These are phyloP conservation scores for Hesperophylax magnus DNA, from an alignment of 1,140 invertebrate species.

Conservation along the genomic window DNA sequence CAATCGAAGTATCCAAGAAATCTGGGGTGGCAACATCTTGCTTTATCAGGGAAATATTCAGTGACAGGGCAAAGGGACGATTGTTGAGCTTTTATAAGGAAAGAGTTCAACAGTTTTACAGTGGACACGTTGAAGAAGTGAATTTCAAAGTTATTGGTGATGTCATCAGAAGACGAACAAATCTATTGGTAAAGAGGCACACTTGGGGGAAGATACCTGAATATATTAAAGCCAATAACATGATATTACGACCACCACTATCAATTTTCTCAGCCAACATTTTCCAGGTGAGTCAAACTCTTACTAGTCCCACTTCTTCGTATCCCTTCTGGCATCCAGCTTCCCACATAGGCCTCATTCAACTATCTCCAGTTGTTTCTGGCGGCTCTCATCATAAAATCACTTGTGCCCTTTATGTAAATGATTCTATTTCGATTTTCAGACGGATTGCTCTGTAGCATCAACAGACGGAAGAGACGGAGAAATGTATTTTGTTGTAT, in stretches of 20 bases:
- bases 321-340: too few relatives aligned
- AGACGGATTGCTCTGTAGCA: conserved; percentile 82
- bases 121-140: conserved; percentile 86
- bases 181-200: conserved; percentile 83
- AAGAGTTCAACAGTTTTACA: conserved; percentile 87
- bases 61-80: conserved; percentile 82
- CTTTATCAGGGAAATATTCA: conserved; percentile 84
- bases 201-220: conserved; percentile 83
- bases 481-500: conserved; percentile 87
- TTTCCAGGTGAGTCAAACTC: conserved; percentile 73
- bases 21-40: conserved; percentile 81
- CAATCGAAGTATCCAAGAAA: conserved; percentile 74
- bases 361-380: too few relatives aligned
- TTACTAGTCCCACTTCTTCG: neutral
- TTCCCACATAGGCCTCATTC: too few relatives aligned
- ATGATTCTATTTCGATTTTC: conserved; percentile 60
- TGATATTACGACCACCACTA: conserved; percentile 80
- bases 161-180: conserved; percentile 81
- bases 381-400: neutral
- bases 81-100: conserved; percentile 89
- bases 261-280: conserved; percentile 85
- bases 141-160: conserved; percentile 86
- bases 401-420: neutral
- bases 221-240: conserved; percentile 80
- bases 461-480: conserved; percentile 83